These are phyloP conservation scores for Syngnathus acus DNA, from an alignment of 2,797 vertebrate species.

Conservation along the genomic window DNA sequence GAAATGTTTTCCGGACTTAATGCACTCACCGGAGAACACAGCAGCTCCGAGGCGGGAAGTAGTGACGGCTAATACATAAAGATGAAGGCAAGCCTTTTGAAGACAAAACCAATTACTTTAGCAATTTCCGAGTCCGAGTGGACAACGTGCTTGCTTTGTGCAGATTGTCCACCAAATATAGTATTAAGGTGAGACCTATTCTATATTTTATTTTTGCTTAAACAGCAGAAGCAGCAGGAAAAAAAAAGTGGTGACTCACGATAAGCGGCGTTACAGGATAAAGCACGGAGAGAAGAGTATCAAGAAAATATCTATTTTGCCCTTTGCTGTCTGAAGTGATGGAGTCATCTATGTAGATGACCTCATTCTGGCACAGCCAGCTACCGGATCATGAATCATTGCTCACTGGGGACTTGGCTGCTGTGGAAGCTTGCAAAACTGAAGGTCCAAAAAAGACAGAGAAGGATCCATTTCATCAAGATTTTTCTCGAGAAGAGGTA, in stretches of 20 bases:
- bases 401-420: conserved; percentile 42
- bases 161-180: conserved; percentile 28
- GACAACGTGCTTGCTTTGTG: conserved; percentile 29
- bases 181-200: not conserved
- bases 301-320: conserved; percentile 16
- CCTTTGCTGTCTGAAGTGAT: conserved; percentile 50
- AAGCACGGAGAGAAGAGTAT: not conserved
- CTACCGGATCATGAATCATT: conserved; percentile 47
- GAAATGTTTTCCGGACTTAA: conserved; percentile 44
- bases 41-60: conserved; percentile 23
- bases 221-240: not conserved
- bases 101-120: conserved; percentile 48
- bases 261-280: not conserved
- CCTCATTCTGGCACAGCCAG: conserved; percentile 43
- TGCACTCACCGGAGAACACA: conserved; percentile 36
- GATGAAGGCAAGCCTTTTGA: conserved; percentile 33
- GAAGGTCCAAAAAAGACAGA: not conserved
- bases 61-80: conserved; percentile 36
- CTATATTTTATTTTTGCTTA: not conserved
- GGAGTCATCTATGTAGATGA: conserved; percentile 36
- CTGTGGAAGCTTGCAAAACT: conserved; percentile 37
- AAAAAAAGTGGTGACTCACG: not conserved
- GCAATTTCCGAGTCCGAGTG: conserved; percentile 36
- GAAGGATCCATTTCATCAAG: conserved; percentile 12
- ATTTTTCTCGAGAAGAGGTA: not conserved